Evolutionary conservation across 1,140 invertebrate genomes (phyloP), one percentile per base, ranked within the genome.

Genomic region (Leguminivora glycinivorella): DNA sequence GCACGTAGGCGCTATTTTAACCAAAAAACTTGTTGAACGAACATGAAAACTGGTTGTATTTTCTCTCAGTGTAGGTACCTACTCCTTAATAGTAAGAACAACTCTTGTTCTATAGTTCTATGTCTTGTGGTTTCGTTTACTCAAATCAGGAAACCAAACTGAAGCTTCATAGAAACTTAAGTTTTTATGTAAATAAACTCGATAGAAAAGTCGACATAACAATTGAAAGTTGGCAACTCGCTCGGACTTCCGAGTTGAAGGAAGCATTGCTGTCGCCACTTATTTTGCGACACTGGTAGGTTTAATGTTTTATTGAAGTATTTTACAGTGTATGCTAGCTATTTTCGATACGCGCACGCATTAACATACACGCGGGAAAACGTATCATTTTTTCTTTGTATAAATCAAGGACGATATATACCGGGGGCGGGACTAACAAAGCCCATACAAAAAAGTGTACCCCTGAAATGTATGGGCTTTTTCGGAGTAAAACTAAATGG

Each of bases 191-290:
- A 26, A 26, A 10, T 19, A 63, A 29, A 63, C 26, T 63, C 19
- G 4, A 63, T 29, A 63, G 25, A 29, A 63, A 63, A 29, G 2
- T 26, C 58, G 58, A 63, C 22, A 63, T 63, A 17, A 63, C 29
- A 63, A 63, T 63, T 10, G 58, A 63, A 63, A 63, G 58, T 63
- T 63, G n/a, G 25, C 25, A 29, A 22, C 58, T 63, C 26, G 14
- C 58, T n/a, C 34, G 14, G 26, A 63, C 58, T 63, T 34, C 26
- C 14, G 9, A 63, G 58, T 63, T 63, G 25, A 3, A 22, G 26
- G 58, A 63, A 63, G 58, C 26, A 34, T 29, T 17, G 58, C 25
- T 31, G 17, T 17, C 25, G 26, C 26, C 26, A 31, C 58, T 63
- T 63, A 63, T 63, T 63, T 31, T 9, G 7, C 6, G 47, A 52